Evolutionary conservation across 2,113 vertebrate genomes (phyloP).

Genomic region (Ctenomys sociabilis): DNA sequence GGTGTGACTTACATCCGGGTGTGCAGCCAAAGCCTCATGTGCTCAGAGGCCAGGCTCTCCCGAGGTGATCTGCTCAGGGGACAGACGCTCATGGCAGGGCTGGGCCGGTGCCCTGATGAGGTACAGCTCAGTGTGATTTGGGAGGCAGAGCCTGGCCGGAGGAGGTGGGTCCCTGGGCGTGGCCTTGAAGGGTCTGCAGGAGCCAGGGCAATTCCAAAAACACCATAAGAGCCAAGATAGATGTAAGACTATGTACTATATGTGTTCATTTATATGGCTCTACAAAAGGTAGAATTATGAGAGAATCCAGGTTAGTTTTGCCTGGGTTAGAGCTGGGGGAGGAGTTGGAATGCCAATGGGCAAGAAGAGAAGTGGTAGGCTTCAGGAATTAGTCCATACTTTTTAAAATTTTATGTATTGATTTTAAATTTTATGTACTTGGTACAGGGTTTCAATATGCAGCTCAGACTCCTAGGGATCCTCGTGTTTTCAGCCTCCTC

Average conservation of each 20-base stretch:
- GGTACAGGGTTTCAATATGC: no score
- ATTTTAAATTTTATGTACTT: no score
- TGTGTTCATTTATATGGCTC: neutral
- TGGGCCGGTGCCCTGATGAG: neutral
- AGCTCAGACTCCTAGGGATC: no score
- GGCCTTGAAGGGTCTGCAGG: neutral
- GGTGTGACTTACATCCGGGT: neutral
- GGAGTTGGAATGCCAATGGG: neutral
- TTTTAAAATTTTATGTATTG: neutral
- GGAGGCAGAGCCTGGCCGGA: neutral
- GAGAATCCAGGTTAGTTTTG: neutral
- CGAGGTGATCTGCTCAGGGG: neutral
- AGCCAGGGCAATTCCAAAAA: neutral
- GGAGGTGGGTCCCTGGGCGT: neutral
- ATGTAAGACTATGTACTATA: neutral
- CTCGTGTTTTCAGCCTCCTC: no score
- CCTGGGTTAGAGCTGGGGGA: fast-evolving
- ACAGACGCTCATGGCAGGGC: neutral
- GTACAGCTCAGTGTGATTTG: neutral
- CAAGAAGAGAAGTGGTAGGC: neutral
- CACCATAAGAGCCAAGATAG: neutral
- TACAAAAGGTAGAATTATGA: neutral
- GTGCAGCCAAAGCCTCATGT: neutral
- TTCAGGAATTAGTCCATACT: neutral
- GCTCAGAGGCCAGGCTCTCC: neutral